Conservation (phyloP, 2,113 vertebrate species). For the Parus major region DNA sequence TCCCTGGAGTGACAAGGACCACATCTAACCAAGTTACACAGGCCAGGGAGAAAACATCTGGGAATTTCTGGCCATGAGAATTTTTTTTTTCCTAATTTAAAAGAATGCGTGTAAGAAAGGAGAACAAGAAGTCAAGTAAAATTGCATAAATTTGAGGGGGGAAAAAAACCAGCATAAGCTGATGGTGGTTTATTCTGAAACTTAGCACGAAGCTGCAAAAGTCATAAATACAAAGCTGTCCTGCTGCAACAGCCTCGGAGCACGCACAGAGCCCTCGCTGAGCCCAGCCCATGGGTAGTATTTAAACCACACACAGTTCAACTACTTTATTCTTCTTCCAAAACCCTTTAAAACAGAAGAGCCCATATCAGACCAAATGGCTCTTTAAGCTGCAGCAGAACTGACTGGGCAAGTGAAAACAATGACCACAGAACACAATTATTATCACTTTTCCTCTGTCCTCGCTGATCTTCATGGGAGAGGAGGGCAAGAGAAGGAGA, state of each 20-base stretch:
- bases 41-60: neutral
- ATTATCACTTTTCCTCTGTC: neutral
- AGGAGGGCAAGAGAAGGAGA: neutral
- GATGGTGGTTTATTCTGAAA: neutral
- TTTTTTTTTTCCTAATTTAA: neutral
- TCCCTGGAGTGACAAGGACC: neutral
- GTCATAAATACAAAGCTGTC: neutral
- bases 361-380: neutral
- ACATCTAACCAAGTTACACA: neutral
- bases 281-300: neutral
- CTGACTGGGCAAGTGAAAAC: neutral
- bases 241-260: neutral
- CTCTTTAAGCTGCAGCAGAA: neutral
- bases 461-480: neutral
- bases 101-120: neutral
- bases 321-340: neutral
- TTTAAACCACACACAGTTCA: neutral
- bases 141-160: neutral
- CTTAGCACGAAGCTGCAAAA: neutral
- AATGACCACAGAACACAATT: neutral
- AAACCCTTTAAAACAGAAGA: neutral
- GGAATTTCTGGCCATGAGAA: neutral
- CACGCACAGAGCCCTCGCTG: accelerated
- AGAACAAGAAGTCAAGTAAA: neutral
- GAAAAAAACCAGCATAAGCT: accelerated